These are phyloP conservation scores for Sorex fumeus DNA, from an alignment of 2,113 vertebrate genomes.

Conservation along the genomic window DNA sequence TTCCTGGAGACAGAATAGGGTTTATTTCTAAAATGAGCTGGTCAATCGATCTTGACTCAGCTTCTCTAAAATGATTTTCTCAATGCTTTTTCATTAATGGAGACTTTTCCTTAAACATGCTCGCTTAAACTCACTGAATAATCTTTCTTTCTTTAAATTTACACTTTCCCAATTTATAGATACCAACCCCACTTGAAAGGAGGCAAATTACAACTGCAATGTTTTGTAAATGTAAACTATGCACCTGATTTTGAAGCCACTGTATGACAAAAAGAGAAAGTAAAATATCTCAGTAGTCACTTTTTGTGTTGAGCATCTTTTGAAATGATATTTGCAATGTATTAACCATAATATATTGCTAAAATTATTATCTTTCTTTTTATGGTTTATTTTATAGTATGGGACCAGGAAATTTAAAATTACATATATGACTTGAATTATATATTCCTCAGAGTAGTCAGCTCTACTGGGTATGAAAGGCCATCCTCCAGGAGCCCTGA, in stretches of 20 bases:
- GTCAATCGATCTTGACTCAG: neutral
- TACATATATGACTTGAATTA: neutral
- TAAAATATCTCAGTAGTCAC: neutral
- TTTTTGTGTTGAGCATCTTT: neutral
- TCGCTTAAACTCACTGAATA: neutral
- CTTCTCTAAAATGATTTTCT: neutral
- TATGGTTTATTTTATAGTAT: neutral
- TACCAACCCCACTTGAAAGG: neutral
- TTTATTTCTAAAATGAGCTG: neutral
- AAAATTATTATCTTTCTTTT: neutral
- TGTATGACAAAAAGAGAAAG: neutral
- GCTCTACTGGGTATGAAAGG: neutral
- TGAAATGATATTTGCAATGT: neutral
- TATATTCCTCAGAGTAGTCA: neutral
- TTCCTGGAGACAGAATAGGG: neutral
- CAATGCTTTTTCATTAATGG: neutral
- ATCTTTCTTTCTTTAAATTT: neutral
- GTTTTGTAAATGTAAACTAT: neutral
- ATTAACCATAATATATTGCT: slow-evolving; percentile 16
- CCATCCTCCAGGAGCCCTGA: too few species aligned
- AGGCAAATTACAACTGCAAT: neutral
- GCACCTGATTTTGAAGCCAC: neutral
- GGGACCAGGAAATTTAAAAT: neutral
- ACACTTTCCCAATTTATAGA: neutral
- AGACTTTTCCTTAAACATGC: neutral